phyloP scores from a whole-genome alignment of 2,888 invertebrate genomes.

The Folsomia candida region DNA sequence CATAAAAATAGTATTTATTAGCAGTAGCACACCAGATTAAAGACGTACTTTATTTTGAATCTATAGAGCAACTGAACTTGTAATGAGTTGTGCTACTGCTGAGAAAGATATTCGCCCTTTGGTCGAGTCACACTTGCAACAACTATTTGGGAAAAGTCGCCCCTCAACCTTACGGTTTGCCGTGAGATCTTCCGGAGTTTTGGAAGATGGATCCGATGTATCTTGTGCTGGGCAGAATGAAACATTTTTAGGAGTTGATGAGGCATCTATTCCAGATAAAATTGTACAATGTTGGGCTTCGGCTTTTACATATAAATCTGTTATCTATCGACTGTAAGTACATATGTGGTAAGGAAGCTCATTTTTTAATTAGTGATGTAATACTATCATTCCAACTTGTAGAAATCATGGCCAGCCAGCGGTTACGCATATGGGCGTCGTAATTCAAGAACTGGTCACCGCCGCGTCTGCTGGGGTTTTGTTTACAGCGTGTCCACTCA shows the following conservation, averaged over 20 bases:
- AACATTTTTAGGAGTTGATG: constrained; percentile 67
- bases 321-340: constrained; percentile 70
- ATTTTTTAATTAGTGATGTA: neutral
- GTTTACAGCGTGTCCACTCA: constrained; percentile 75
- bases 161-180: constrained; percentile 63
- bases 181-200: constrained; percentile 69
- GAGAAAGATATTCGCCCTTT: constrained; percentile 52
- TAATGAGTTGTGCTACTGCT: constrained; percentile 49
- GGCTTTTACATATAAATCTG: constrained; percentile 71
- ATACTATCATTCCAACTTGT: too few species aligned
- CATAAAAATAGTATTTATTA: too few species aligned
- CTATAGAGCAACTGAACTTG: constrained; percentile 57
- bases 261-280: constrained; percentile 60
- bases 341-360: too few species aligned
- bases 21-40: too few species aligned
- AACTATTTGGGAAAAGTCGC: constrained; percentile 40
- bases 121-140: constrained; percentile 20
- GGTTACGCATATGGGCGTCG: constrained; percentile 70
- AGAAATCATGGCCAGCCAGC: constrained; percentile 73
- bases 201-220: constrained; percentile 75
- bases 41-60: constrained; percentile 21
- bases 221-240: constrained; percentile 84
- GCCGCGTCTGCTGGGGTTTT: constrained; percentile 71
- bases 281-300: constrained; percentile 79
- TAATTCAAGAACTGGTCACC: constrained; percentile 72